A percentile compares a stretch with the other conserved stretches of the same genome.
phyloP scores from a whole-genome alignment of 2,888 invertebrate genomes.

The Lamellibrachia satsuma region DNA sequence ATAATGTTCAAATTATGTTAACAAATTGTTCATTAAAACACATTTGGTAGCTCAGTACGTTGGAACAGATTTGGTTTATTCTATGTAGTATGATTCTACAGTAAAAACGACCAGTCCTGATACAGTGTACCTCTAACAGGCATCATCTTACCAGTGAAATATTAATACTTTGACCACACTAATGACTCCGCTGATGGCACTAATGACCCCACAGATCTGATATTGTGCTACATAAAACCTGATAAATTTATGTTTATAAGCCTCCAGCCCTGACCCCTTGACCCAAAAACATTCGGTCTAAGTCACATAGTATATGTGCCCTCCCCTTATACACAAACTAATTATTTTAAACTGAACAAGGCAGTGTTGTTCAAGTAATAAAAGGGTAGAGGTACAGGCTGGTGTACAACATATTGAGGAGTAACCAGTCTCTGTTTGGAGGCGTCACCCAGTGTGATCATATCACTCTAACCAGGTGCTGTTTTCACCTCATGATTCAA shows the following conservation, averaged over 20 bases:
- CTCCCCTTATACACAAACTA: not conserved
- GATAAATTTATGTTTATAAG: too few species aligned
- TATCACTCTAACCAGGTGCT: not conserved
- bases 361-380: not conserved
- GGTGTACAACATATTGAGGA: not conserved
- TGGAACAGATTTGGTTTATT: too few species aligned
- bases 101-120: not conserved
- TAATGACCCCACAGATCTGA: too few species aligned
- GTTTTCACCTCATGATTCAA: not conserved
- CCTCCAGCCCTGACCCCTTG: too few species aligned
- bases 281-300: not conserved
- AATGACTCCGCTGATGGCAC: too few species aligned
- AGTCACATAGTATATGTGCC: not conserved
- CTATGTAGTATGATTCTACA: not conserved
- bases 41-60: too few species aligned
- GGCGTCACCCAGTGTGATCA: conserved; percentile 8
- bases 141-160: not conserved
- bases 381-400: not conserved
- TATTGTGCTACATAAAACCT: too few species aligned
- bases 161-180: too few species aligned
- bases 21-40: too few species aligned
- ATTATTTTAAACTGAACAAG: not conserved
- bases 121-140: not conserved
- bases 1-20: too few species aligned
- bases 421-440: not conserved